phyloP scores from a whole-genome alignment of 2,113 vertebrate species.

The Thamnaconus septentrionalis region DNA sequence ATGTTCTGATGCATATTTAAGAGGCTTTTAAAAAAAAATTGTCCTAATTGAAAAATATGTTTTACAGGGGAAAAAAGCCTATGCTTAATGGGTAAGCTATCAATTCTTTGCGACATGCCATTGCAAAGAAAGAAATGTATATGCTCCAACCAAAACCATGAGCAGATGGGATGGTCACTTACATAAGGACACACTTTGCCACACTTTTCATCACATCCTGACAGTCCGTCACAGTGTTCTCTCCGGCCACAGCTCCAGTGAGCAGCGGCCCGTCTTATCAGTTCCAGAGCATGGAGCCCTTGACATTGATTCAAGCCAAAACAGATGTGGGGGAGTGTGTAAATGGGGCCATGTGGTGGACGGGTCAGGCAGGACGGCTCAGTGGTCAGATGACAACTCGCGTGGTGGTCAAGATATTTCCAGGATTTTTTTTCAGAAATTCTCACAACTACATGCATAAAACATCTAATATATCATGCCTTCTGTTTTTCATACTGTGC shows the following conservation, averaged over 20 bases:
- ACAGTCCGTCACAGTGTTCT: slow-evolving; percentile 32
- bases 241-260: slow-evolving; percentile 14
- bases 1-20: too few species aligned
- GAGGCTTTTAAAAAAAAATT: too few species aligned
- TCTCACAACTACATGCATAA: too few species aligned
- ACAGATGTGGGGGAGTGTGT: slow-evolving; percentile 11
- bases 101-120: too few species aligned
- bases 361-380: slow-evolving; percentile 5
- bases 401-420: neutral
- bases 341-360: neutral
- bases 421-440: neutral
- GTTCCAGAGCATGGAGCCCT: slow-evolving; percentile 16
- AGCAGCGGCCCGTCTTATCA: slow-evolving; percentile 14
- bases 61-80: too few species aligned
- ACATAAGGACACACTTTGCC: neutral
- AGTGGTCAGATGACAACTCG: slow-evolving; percentile 10
- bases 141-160: too few species aligned
- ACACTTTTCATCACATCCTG: slow-evolving; percentile 34
- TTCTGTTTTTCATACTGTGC: too few species aligned
- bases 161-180: too few species aligned
- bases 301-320: slow-evolving; percentile 11
- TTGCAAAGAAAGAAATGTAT: too few species aligned
- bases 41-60: too few species aligned
- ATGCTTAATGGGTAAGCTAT: too few species aligned
- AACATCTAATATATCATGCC: too few species aligned